Percentiles rank a stretch among this genome's conserved stretches.
phyloP scores from a whole-genome alignment of 2,888 invertebrate species.

The Eupithecia abbreviata region DNA sequence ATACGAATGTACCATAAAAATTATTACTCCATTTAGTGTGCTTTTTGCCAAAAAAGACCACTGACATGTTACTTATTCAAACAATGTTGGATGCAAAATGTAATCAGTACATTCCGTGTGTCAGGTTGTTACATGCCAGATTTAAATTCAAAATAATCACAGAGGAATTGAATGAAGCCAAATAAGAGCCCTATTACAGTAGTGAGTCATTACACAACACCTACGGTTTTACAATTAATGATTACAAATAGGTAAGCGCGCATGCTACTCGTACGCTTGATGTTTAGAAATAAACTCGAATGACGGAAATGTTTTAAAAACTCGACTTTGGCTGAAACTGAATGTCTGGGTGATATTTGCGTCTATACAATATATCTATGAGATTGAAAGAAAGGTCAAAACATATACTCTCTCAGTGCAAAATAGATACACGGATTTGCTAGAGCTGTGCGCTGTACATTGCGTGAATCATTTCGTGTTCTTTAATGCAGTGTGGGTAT shows the following conservation, averaged over 20 bases:
- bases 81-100: background rate
- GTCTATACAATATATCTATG: conserved; percentile 37
- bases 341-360: conserved; percentile 38
- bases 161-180: conserved; percentile 52
- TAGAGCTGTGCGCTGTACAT: conserved; percentile 24
- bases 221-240: conserved; percentile 34
- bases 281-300: conserved; percentile 42
- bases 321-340: conserved; percentile 25
- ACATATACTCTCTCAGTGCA: conserved; percentile 17
- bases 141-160: conserved; percentile 44
- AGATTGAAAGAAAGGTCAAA: conserved; percentile 46
- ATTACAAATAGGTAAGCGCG: conserved; percentile 31
- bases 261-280: conserved; percentile 16
- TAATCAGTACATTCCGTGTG: background rate
- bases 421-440: conserved; percentile 29
- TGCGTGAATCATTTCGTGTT: conserved; percentile 41
- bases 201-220: conserved; percentile 41
- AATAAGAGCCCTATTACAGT: conserved; percentile 39
- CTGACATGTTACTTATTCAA: background rate
- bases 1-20: background rate
- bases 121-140: conserved; percentile 7
- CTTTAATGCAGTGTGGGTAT: conserved; percentile 37
- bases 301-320: conserved; percentile 43
- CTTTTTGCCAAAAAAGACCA: background rate
- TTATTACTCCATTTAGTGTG: background rate